Conservation (phyloP, 2,113 vertebrate species). For the Acanthochromis polyacanthus region DNA sequence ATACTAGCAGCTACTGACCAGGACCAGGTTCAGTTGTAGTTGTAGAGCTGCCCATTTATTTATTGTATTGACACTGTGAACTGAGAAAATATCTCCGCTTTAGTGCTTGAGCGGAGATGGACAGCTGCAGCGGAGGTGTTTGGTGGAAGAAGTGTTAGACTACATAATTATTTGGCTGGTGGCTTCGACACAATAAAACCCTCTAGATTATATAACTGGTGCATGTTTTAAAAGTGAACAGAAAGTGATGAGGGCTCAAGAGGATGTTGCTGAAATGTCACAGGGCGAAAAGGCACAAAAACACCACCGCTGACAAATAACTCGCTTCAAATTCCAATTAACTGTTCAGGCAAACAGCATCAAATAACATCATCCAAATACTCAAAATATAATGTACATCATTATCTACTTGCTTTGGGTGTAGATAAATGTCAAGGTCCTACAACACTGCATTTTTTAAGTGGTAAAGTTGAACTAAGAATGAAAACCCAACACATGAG, state of each 20-base stretch:
- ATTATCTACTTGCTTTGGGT: background rate
- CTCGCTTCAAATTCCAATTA: conserved; percentile 6
- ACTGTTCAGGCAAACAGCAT: background rate
- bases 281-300: conserved; percentile 11
- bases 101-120: conserved; percentile 16
- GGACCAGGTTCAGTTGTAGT: background rate
- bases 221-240: conserved; percentile 4
- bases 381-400: background rate
- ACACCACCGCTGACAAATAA: conserved; percentile 7
- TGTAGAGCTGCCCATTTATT: background rate
- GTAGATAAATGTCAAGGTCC: no score
- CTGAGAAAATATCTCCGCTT: background rate
- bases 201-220: conserved; percentile 21
- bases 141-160: conserved; percentile 35
- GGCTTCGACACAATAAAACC: conserved; percentile 24
- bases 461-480: no score
- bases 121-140: conserved; percentile 55
- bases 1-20: background rate
- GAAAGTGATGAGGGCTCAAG: conserved; percentile 17
- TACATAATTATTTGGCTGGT: conserved; percentile 44
- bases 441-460: no score
- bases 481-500: no score
- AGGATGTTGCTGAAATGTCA: conserved; percentile 31
- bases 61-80: background rate
- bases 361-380: background rate